Percentiles rank a stretch among this genome's conserved stretches.
phyloP scores from a whole-genome alignment of 2,797 vertebrate species.

The Calcarius lapponicus region DNA sequence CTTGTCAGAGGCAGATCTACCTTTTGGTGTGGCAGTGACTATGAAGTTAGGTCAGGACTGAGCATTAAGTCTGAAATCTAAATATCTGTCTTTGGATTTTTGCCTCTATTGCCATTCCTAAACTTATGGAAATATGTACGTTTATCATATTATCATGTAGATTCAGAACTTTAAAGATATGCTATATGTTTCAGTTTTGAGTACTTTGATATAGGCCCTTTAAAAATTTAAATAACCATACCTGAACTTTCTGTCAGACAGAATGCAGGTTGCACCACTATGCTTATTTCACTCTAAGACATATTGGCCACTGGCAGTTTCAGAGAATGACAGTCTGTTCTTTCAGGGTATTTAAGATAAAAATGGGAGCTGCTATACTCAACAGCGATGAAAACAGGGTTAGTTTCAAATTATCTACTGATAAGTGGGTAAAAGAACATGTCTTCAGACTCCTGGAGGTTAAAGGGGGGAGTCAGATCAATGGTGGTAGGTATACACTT shows the following conservation, averaged over 20 bases:
- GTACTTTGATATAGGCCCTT: background rate
- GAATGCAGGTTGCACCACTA: background rate
- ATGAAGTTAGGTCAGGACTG: background rate
- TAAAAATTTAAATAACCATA: background rate
- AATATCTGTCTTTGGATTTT: background rate
- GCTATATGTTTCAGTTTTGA: background rate
- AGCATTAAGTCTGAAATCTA: background rate
- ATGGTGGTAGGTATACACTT: background rate
- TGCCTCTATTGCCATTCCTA: background rate
- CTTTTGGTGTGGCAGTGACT: background rate
- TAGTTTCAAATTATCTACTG: background rate
- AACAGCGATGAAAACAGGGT: background rate
- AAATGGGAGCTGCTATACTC: background rate
- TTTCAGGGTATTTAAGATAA: background rate
- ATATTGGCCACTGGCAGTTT: background rate
- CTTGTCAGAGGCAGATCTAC: background rate
- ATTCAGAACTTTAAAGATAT: background rate
- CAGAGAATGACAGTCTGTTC: background rate
- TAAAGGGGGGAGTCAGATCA: background rate
- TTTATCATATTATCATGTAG: background rate
- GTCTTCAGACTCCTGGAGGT: background rate
- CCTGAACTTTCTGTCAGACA: background rate
- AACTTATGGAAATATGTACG: background rate
- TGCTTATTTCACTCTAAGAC: background rate
- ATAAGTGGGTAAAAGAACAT: background rate